Conservation (phyloP, 2,113 vertebrate species). For the Peromyscus maniculatus region DNA sequence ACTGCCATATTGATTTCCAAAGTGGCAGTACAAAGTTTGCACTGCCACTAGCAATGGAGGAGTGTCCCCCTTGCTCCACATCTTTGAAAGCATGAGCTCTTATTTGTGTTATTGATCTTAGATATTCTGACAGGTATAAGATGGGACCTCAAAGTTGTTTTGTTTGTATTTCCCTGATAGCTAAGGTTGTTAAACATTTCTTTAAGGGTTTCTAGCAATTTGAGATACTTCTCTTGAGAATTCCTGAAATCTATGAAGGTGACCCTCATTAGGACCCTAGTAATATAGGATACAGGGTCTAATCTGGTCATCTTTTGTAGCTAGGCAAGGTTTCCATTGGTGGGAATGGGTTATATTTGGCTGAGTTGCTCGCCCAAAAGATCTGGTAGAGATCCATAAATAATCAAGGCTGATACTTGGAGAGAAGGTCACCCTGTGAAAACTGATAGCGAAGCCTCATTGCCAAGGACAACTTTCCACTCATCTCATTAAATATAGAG, state of each 20-base stretch:
- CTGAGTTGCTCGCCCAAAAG: background rate
- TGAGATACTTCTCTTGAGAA: background rate
- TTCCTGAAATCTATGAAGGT: background rate
- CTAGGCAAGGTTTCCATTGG: background rate
- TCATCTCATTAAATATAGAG: background rate
- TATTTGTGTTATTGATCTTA: background rate
- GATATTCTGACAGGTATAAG: background rate
- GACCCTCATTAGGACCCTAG: background rate
- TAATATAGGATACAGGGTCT: background rate
- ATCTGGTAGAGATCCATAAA: background rate
- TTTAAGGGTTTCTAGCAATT: background rate
- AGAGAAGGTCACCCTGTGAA: background rate
- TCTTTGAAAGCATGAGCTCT: background rate
- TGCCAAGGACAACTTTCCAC: background rate
- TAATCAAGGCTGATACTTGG: background rate
- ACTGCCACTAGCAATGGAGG: background rate
- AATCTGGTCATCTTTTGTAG: background rate
- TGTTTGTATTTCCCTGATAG: background rate
- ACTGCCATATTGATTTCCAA: background rate
- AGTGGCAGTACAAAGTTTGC: background rate
- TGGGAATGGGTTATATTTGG: background rate
- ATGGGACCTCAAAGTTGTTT: background rate
- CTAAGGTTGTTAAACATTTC: background rate
- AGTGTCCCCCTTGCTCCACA: background rate
- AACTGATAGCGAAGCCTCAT: background rate